Conservation (phyloP, 2,113 vertebrate genomes). For the Odocoileus hemionus region DNA sequence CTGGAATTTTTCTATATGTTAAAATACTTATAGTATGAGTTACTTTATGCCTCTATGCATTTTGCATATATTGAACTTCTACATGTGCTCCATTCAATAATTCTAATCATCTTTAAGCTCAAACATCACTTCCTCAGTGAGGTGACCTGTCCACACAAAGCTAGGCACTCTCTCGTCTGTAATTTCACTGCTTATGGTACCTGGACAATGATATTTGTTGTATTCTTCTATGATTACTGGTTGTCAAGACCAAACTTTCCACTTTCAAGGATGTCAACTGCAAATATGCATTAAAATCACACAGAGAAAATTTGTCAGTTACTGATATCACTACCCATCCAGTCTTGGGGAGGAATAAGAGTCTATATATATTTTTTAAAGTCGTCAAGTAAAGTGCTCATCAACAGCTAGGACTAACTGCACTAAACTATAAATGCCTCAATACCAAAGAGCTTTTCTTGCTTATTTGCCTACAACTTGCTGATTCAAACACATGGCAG, state of each 20-base stretch:
- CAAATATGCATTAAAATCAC: neutral
- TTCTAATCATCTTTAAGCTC: neutral
- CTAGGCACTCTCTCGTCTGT: neutral
- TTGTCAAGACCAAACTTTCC: neutral
- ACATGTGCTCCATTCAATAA: neutral
- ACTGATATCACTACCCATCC: neutral
- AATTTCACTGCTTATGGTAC: fast-evolving
- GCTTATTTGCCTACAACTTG: neutral
- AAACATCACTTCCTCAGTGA: neutral
- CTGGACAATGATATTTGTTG: neutral
- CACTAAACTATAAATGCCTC: neutral
- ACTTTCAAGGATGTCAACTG: neutral
- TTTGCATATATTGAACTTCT: neutral
- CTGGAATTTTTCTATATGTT: neutral
- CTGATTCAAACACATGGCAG: neutral
- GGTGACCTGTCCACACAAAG: neutral
- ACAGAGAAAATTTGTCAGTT: neutral
- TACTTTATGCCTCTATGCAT: neutral
- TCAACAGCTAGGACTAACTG: neutral
- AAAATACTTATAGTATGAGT: neutral
- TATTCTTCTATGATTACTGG: neutral
- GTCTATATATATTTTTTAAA: neutral
- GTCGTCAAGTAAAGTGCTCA: neutral
- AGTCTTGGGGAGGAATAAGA: neutral
- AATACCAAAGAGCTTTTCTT: neutral